These are phyloP conservation scores for Macrophya annulata DNA, from an alignment of 2,888 invertebrate species.

Conservation along the genomic window DNA sequence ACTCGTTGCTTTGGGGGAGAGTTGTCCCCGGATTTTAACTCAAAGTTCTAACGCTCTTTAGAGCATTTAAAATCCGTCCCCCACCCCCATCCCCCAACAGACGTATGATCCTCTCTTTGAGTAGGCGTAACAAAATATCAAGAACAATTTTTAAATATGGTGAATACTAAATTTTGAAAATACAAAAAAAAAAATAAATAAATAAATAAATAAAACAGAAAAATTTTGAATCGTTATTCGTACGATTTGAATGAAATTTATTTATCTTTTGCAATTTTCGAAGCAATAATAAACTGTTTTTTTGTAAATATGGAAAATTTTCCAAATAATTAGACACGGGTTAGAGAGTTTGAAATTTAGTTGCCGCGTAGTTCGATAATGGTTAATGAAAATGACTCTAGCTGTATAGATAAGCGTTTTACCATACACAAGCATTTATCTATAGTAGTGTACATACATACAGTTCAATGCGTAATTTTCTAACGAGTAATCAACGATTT, in stretches of 20 bases:
- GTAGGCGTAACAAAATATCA: not conserved
- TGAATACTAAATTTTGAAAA: not conserved
- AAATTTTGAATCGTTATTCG: not conserved
- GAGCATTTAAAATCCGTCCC: not conserved
- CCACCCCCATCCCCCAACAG: no score
- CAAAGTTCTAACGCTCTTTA: conserved; percentile 30
- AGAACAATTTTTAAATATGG: not conserved
- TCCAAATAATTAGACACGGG: not conserved
- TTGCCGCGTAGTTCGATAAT: not conserved
- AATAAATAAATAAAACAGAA: not conserved
- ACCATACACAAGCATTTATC: no score
- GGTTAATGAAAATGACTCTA: not conserved
- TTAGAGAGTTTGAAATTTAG: not conserved
- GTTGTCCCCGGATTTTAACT: conserved; percentile 11
- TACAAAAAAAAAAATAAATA: not conserved
- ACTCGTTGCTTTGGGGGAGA: not conserved
- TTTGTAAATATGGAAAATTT: not conserved
- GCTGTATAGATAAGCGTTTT: not conserved
- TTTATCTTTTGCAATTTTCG: not conserved
- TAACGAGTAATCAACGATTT: no score
- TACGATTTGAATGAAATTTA: not conserved
- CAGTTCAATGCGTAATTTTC: no score
- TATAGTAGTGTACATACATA: no score
- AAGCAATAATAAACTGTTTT: not conserved
- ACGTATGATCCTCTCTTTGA: not conserved